These are phyloP conservation scores for Drepanosiphum platanoidis DNA, from an alignment of 2,888 invertebrate species.

Conservation along the genomic window DNA sequence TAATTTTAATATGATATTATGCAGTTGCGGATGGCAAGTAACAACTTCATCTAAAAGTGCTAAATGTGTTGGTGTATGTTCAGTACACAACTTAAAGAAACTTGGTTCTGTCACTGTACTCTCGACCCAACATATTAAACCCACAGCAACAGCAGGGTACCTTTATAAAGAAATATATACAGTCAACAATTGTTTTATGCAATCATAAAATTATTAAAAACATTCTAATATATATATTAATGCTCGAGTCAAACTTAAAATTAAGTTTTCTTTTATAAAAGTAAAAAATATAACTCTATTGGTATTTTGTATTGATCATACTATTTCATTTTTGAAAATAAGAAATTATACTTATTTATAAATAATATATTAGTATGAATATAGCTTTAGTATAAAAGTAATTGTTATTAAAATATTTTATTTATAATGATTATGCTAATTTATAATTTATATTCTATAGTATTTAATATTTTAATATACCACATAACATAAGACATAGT, in stretches of 20 bases:
- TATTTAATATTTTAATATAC: background rate
- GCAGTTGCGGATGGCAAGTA: constrained; percentile 86
- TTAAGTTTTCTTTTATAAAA: too few relatives aligned
- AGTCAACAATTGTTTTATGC: too few relatives aligned
- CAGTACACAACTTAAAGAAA: constrained; percentile 95
- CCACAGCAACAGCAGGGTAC: constrained; percentile 94
- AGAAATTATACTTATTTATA: too few relatives aligned
- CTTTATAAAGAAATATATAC: constrained; percentile 70
- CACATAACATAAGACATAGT: background rate
- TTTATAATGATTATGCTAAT: background rate
- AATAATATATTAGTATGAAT: too few relatives aligned
- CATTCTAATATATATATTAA: too few relatives aligned
- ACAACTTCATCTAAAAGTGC: constrained; percentile 97
- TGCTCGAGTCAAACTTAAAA: too few relatives aligned
- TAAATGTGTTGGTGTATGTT: constrained; percentile 94
- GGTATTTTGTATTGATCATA: too few relatives aligned
- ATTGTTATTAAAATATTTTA: background rate
- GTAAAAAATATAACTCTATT: too few relatives aligned
- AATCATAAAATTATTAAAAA: too few relatives aligned
- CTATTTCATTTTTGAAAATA: too few relatives aligned
- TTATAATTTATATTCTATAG: background rate
- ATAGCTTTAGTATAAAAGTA: background rate
- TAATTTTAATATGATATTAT: constrained; percentile 86
- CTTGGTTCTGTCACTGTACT: constrained; percentile 93
- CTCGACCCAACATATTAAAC: constrained; percentile 94